Conservation (phyloP, 2,888 invertebrate genomes). For the Apoda limacodes region DNA sequence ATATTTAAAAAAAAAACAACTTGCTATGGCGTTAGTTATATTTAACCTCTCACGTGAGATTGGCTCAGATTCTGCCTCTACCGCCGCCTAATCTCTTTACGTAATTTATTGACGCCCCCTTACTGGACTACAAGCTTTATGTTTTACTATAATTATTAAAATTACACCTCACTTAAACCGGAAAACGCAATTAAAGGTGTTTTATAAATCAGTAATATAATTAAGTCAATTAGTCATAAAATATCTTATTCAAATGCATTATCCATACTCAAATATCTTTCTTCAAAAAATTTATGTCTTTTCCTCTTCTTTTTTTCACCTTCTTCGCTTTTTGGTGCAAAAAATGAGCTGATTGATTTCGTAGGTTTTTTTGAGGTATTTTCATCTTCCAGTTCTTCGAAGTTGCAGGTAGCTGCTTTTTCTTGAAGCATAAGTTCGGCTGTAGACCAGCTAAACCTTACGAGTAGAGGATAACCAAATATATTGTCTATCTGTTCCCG, state of each 20-base stretch:
- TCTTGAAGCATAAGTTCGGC: constrained; percentile 83
- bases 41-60: too few species aligned
- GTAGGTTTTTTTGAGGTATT: constrained; percentile 42
- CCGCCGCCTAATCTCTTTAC: too few species aligned
- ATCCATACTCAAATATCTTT: constrained; percentile 70
- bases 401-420: constrained; percentile 77
- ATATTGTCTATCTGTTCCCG: constrained; percentile 83
- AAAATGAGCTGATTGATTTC: constrained; percentile 74
- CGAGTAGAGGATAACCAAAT: constrained; percentile 95
- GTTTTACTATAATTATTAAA: too few species aligned
- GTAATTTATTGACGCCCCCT: too few species aligned
- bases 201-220: too few species aligned
- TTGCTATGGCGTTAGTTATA: too few species aligned
- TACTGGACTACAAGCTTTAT: too few species aligned
- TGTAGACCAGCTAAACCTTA: constrained; percentile 98
- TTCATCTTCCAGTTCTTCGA: constrained; percentile 71
- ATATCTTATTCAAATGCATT: constrained; percentile 51
- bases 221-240: too few species aligned
- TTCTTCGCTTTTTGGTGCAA: constrained; percentile 37
- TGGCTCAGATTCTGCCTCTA: too few species aligned
- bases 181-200: too few species aligned
- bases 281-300: constrained; percentile 75
- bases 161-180: too few species aligned
- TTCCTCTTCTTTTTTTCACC: constrained; percentile 51
- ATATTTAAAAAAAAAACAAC: too few species aligned